Evolutionary conservation across 2,113 vertebrate species (phyloP).

Genomic region (Mus pahari): DNA sequence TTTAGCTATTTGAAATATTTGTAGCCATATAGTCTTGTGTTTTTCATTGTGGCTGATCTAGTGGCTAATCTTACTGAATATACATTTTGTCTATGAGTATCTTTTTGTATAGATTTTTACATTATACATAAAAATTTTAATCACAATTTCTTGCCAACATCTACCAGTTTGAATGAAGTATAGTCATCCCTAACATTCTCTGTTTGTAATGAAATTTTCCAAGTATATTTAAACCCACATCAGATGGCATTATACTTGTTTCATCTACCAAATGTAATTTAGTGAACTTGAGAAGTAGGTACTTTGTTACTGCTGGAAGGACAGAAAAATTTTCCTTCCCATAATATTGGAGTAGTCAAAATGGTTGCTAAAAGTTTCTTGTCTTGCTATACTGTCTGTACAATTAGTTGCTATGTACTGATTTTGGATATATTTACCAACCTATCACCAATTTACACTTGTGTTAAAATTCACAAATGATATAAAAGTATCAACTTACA

Average conservation of each 20-base stretch:
- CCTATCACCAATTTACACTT: not conserved
- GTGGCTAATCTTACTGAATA: conserved; percentile 27
- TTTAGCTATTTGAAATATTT: conserved; percentile 11
- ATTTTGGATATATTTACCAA: not conserved
- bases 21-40: not conserved
- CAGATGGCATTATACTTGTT: not conserved
- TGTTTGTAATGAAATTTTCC: conserved; percentile 3
- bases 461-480: conserved; percentile 43
- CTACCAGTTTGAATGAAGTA: conserved; percentile 27
- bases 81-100: not conserved
- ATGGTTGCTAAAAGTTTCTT: not conserved
- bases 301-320: not conserved
- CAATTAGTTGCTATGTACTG: conserved; percentile 14
- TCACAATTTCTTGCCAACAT: not conserved
- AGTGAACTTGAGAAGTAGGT: not conserved
- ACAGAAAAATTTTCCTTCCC: not conserved
- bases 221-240: not conserved
- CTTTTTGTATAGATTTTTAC: not conserved
- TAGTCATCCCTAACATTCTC: not conserved
- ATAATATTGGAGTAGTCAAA: conserved; percentile 1
- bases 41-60: conserved; percentile 38
- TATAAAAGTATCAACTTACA: conserved; percentile 3
- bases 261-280: not conserved
- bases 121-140: not conserved
- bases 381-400: not conserved